A percentile compares a stretch with the other conserved stretches of the same genome.
These are phyloP conservation scores for Columba janthina DNA, from an alignment of 2,113 vertebrate species.

Conservation along the genomic window DNA sequence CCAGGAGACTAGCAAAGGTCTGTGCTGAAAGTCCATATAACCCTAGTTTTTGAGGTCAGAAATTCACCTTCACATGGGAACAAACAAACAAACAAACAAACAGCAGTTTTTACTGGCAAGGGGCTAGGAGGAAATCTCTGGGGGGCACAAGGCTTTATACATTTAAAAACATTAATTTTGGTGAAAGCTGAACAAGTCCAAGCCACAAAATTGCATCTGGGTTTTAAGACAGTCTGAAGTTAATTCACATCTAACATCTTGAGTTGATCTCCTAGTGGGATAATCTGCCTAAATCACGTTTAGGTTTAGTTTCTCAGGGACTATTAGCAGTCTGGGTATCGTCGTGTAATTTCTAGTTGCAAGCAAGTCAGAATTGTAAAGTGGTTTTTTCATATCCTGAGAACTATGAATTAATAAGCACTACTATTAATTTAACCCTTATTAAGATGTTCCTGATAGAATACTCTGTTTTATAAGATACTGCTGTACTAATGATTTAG, in stretches of 20 bases:
- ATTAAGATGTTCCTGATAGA: neutral
- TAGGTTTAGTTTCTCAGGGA: neutral
- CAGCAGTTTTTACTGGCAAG: neutral
- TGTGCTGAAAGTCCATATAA: neutral
- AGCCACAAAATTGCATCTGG: neutral
- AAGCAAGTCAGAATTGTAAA: neutral
- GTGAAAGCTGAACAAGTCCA: neutral
- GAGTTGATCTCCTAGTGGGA: neutral
- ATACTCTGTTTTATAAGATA: neutral
- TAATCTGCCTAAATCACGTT: conserved; percentile 1
- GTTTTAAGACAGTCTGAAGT: neutral
- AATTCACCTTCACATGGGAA: neutral
- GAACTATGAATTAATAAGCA: neutral
- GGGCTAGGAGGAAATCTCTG: neutral
- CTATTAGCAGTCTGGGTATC: neutral
- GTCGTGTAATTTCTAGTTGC: neutral
- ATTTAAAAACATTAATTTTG: neutral
- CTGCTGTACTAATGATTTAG: neutral
- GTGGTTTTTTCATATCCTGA: neutral
- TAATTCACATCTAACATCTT: neutral
- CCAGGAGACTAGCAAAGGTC: neutral
- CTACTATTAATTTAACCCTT: neutral
- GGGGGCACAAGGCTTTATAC: neutral
- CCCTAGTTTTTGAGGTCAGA: neutral
- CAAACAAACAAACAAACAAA: neutral